These are phyloP conservation scores for Acanthosepion lycidas DNA, from an alignment of 2,888 invertebrate genomes.

Conservation along the genomic window DNA sequence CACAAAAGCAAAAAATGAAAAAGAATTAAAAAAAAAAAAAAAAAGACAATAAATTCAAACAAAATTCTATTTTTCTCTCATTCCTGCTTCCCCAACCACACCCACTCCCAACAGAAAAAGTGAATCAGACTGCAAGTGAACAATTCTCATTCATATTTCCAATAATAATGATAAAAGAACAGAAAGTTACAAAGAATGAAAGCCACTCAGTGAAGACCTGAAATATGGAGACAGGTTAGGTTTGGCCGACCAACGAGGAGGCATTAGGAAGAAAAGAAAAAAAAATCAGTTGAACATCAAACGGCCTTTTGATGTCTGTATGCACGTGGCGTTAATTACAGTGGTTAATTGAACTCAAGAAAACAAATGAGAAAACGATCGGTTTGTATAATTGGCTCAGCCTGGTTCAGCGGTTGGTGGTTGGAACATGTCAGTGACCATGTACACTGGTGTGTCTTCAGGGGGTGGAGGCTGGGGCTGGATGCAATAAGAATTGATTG, in stretches of 20 bases:
- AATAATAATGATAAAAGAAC: neutral
- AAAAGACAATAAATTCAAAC: neutral
- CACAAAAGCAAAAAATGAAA: neutral
- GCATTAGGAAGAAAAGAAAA: neutral
- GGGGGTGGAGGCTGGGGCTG: neutral
- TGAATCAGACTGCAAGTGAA: neutral
- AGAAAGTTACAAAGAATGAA: neutral
- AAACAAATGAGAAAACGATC: constrained; percentile 33
- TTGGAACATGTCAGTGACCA: neutral
- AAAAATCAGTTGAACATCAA: constrained; percentile 21
- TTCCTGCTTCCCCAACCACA: neutral
- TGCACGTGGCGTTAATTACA: constrained; percentile 11
- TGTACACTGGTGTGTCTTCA: neutral
- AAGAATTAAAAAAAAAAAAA: neutral
- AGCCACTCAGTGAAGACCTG: neutral
- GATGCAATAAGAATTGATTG: neutral
- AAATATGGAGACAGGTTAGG: neutral
- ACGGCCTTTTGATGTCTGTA: neutral
- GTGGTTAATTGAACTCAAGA: constrained; percentile 33
- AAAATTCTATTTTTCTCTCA: neutral
- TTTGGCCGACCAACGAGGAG: neutral
- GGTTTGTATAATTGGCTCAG: constrained; percentile 33
- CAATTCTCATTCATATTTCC: neutral
- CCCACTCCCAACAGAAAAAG: neutral
- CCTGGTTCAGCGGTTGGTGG: neutral